Evolutionary conservation across 2,888 invertebrate species (phyloP).

Genomic region (Lottia scabra): DNA sequence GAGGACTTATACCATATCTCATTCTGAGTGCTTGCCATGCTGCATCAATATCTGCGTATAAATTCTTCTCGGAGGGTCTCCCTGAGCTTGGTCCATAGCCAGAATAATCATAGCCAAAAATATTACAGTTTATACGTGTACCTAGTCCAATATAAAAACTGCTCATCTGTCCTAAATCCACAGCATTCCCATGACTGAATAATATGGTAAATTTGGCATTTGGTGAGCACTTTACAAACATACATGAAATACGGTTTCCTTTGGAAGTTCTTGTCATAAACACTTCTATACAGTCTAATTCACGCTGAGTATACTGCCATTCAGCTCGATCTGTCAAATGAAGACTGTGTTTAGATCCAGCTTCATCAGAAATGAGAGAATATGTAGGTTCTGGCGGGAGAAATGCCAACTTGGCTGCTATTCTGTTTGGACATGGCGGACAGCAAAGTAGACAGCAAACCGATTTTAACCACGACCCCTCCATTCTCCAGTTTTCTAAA

Average conservation of each 20-base stretch:
- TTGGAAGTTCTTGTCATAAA: constrained; percentile 84
- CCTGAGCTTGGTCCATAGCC: constrained; percentile 95
- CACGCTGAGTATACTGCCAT: constrained; percentile 93
- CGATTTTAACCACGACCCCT: too few relatives aligned
- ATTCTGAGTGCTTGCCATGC: constrained; percentile 93
- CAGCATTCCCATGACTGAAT: constrained; percentile 98
- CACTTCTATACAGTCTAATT: constrained; percentile 81
- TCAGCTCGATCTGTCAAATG: constrained; percentile 91
- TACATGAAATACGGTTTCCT: constrained; percentile 95
- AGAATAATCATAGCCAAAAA: constrained; percentile 83
- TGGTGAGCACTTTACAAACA: constrained; percentile 82
- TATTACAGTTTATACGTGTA: constrained; percentile 93
- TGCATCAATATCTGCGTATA: constrained; percentile 98
- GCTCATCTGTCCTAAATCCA: constrained; percentile 98
- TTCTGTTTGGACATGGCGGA: constrained; percentile 98
- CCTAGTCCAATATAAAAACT: constrained; percentile 95
- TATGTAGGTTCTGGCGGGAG: constrained; percentile 99
- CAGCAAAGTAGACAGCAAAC: constrained; percentile 99
- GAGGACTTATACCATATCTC: constrained; percentile 89
- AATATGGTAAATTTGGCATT: constrained; percentile 83
- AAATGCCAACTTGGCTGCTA: constrained; percentile 99
- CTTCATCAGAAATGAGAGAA: constrained; percentile 88
- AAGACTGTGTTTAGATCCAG: constrained; percentile 81
- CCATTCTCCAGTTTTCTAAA: too few relatives aligned
- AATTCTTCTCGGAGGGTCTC: constrained; percentile 96